Percentiles rank a stretch among this genome's conserved stretches.
Conservation (phyloP, 2,113 vertebrate genomes). For the Corapipo altera region DNA sequence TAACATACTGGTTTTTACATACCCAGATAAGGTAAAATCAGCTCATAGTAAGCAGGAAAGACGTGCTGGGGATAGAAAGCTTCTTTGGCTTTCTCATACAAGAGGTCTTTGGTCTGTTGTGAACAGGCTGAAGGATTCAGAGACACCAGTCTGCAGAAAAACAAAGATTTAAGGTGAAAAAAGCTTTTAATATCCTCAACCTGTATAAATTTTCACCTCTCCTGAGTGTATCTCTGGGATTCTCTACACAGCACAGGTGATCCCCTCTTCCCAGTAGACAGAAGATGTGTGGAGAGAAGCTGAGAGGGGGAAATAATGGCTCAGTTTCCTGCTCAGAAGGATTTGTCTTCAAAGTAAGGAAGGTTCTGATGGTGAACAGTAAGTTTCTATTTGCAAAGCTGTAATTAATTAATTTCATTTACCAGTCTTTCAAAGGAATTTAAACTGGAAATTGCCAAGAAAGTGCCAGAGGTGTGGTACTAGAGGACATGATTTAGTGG, state of each 20-base stretch:
- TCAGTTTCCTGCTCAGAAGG: background rate
- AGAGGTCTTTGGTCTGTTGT: constrained; percentile 43
- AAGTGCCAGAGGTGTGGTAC: background rate
- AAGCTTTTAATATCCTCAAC: background rate
- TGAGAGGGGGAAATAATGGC: background rate
- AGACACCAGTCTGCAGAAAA: constrained; percentile 58
- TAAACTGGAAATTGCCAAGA: background rate
- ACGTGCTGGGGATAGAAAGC: constrained; percentile 63
- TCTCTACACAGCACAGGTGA: background rate
- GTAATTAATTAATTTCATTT: background rate
- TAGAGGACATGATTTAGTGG: background rate
- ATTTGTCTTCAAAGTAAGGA: background rate
- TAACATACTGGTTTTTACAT: background rate
- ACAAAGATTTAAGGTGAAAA: background rate
- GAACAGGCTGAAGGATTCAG: constrained; percentile 71
- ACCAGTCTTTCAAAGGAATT: background rate
- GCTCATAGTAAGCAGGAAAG: constrained; percentile 36
- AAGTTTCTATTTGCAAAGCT: background rate
- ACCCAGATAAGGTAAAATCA: constrained; percentile 76
- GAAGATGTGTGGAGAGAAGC: background rate
- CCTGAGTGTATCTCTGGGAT: background rate
- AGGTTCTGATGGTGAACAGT: background rate
- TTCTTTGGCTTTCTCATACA: constrained; percentile 71
- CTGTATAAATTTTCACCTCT: background rate
- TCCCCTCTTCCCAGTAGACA: background rate